These are phyloP conservation scores for Drosophila yooni DNA, from an alignment of 2,888 invertebrate genomes.

Conservation along the genomic window DNA sequence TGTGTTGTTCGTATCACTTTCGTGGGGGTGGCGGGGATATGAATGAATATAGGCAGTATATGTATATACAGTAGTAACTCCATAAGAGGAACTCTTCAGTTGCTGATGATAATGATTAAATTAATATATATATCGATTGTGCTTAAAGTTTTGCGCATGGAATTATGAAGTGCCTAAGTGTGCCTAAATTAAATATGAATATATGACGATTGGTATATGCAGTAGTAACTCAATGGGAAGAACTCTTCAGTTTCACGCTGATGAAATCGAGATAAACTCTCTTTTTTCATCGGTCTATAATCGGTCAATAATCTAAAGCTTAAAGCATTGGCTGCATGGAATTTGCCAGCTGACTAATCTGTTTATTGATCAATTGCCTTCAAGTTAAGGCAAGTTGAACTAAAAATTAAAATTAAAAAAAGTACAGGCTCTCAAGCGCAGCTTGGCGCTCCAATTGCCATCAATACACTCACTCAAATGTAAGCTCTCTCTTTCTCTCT, in stretches of 20 bases:
- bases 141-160: neutral
- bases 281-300: neutral
- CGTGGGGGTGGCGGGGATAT: constrained; percentile 22
- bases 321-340: constrained; percentile 32
- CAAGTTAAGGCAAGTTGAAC: constrained; percentile 8
- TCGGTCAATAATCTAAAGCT: neutral
- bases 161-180: neutral
- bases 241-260: neutral
- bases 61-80: constrained; percentile 3
- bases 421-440: constrained; percentile 73
- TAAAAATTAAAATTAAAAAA: constrained; percentile 25
- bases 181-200: neutral
- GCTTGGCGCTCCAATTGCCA: constrained; percentile 65
- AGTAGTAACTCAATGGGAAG: neutral
- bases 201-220: neutral
- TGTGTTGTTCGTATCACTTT: constrained; percentile 63
- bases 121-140: neutral
- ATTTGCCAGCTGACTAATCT: constrained; percentile 34
- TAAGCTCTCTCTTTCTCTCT: constrained; percentile 1
- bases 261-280: neutral
- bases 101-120: neutral
- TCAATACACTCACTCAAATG: constrained; percentile 37
- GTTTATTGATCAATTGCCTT: constrained; percentile 60
- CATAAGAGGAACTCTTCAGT: neutral
- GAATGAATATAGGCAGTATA: constrained; percentile 1